Percentiles rank a stretch among this genome's conserved stretches.
Conservation (phyloP, 2,113 vertebrate genomes). For the Halcyon malimbica region DNA sequence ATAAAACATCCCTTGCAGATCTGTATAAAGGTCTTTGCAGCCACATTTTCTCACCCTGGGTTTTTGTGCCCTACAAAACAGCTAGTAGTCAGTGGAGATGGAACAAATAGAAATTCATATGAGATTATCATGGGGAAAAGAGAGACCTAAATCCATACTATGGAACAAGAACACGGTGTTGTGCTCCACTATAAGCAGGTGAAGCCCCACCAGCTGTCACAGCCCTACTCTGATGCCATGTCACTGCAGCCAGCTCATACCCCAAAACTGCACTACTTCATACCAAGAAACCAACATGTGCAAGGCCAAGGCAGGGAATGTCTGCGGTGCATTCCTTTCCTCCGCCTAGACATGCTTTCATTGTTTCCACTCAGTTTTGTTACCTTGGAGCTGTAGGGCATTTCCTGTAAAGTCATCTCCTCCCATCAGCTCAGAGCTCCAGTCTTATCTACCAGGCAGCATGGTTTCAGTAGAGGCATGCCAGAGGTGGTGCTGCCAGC, state of each 20-base stretch:
- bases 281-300: neutral
- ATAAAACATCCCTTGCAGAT: neutral
- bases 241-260: neutral
- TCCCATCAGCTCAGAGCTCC: neutral
- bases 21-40: neutral
- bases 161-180: neutral
- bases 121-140: neutral
- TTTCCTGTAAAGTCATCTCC: slow-evolving; percentile 50
- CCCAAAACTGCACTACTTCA: fast-evolving
- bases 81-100: neutral
- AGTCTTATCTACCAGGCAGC: neutral
- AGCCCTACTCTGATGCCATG: fast-evolving
- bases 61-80: neutral
- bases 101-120: neutral
- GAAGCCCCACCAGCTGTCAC: neutral
- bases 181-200: neutral
- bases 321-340: neutral
- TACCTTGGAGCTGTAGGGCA: slow-evolving; percentile 25
- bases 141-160: neutral
- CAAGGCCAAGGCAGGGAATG: neutral
- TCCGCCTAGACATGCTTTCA: neutral
- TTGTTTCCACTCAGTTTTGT: slow-evolving; percentile 37
- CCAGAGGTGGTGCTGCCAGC: neutral
- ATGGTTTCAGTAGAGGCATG: neutral
- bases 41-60: neutral